Percentiles rank a stretch among this genome's conserved stretches.
Evolutionary conservation across 2,797 vertebrate genomes (phyloP).

Genomic region (Luscinia megarhynchos): DNA sequence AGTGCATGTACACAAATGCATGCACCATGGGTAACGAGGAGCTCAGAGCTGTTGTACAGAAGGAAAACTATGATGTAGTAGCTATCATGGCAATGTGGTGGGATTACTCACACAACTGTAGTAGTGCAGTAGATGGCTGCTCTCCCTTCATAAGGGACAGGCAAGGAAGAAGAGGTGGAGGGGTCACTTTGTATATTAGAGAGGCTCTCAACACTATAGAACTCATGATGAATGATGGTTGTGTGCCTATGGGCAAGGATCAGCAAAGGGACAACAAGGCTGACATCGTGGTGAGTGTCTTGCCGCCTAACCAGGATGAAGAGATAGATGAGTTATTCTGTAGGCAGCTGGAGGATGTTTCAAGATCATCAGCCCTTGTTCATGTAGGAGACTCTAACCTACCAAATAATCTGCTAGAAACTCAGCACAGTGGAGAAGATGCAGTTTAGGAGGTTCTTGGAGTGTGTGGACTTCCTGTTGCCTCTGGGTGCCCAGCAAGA

Average conservation of each 20-base stretch:
- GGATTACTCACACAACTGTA: fast-evolving
- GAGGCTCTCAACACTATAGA: background rate
- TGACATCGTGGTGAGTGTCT: background rate
- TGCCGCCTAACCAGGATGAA: background rate
- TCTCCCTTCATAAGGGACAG: background rate
- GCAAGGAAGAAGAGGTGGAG: background rate
- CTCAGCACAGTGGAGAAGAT: background rate
- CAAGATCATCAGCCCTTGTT: background rate
- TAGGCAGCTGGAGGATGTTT: background rate
- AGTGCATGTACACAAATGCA: background rate
- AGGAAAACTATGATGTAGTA: too few relatives aligned
- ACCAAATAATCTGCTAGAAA: background rate
- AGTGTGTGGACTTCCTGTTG: background rate
- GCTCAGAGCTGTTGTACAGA: fast-evolving
- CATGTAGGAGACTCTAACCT: background rate
- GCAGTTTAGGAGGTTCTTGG: background rate
- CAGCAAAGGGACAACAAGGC: fast-evolving
- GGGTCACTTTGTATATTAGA: background rate
- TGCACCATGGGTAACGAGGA: background rate
- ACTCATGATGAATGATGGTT: fast-evolving
- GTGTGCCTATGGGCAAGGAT: background rate
- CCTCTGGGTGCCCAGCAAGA: background rate
- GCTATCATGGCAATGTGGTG: fast-evolving
- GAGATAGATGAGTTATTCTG: background rate
- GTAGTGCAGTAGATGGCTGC: background rate